Conservation (phyloP, 2,113 vertebrate species). For the Thermophis baileyi region DNA sequence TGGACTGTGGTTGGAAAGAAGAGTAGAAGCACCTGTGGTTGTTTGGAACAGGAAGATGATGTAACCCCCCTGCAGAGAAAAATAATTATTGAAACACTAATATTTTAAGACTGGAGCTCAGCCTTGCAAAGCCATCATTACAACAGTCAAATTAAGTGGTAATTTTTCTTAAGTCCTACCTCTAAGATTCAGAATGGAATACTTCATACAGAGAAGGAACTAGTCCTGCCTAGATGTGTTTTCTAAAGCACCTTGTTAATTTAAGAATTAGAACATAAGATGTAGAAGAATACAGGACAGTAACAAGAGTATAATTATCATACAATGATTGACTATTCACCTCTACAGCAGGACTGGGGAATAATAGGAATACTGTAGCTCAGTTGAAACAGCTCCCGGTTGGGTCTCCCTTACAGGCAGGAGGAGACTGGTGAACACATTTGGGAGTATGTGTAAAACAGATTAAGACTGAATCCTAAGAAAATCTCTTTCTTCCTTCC, state of each 20-base stretch:
- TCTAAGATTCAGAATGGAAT: neutral
- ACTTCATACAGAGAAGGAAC: neutral
- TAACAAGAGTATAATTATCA: neutral
- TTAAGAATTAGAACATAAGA: neutral
- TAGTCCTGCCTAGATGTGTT: neutral
- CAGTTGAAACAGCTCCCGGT: neutral
- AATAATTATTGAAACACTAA: neutral
- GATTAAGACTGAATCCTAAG: neutral
- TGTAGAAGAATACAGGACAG: neutral
- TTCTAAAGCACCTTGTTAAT: neutral
- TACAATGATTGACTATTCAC: neutral
- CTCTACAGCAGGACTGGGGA: neutral
- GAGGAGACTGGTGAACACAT: neutral
- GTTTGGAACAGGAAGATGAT: neutral
- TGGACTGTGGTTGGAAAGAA: neutral
- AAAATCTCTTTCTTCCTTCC: neutral
- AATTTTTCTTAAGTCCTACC: neutral
- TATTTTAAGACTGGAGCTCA: neutral
- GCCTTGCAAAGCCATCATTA: neutral
- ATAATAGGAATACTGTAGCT: neutral
- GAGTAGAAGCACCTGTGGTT: neutral
- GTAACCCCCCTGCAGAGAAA: neutral
- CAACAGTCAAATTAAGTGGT: neutral
- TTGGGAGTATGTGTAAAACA: neutral
- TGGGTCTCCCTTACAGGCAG: neutral